Base-by-base conservation (phyloP, 2,113 vertebrate genomes). In the Hippocampus guttulatus region DNA sequence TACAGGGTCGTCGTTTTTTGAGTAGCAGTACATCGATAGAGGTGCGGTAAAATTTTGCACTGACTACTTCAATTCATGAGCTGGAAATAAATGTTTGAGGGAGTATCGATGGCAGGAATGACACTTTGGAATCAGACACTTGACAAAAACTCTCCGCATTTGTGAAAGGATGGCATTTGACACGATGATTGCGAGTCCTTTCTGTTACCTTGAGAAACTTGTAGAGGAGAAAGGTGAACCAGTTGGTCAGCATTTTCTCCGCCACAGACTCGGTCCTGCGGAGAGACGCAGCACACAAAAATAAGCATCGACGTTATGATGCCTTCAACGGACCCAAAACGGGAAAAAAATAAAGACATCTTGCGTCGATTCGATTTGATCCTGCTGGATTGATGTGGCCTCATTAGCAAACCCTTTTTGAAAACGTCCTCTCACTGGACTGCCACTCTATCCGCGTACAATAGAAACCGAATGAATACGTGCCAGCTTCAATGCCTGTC, bases 211-310 rank as follows among this genome's bases (percentile, higher is more conserved):
- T 91, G 12, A 91, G 81, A 76, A 91, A 91, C 81, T 91, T 91
- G 75, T 91, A 90, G 57, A 91, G 88, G 52, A 91, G 88, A 69
- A 91, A 91, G 0, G 89, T 91, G 30, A 91, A 91, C 89, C 89
- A 91, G 79, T 91, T 91, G 70, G 89, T 91, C 78, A 91, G 85
- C 89, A 91, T 91, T 77, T 91, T 91, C 82, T 91, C 89, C n/a
- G 89, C 89, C 0, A 91, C 89, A 30, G 89, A 91, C 76, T 91
- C 89, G 7, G 89, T 91, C 81, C 89, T 91, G 82, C 58, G 76
- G 82, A 78, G 55, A 84, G 8, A 76, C 63, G 18, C 27, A 27
- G 25, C 3, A 18, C 23, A 60, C 70, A 58, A 76, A 38, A 38
- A 67, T 85, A 47, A 85, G 78, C 70, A 81, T 38, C 41, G 6